Percentiles rank a stretch among this genome's conserved stretches.
Evolutionary conservation across 2,888 invertebrate genomes (phyloP).

Genomic region (Sepiola atlantica): DNA sequence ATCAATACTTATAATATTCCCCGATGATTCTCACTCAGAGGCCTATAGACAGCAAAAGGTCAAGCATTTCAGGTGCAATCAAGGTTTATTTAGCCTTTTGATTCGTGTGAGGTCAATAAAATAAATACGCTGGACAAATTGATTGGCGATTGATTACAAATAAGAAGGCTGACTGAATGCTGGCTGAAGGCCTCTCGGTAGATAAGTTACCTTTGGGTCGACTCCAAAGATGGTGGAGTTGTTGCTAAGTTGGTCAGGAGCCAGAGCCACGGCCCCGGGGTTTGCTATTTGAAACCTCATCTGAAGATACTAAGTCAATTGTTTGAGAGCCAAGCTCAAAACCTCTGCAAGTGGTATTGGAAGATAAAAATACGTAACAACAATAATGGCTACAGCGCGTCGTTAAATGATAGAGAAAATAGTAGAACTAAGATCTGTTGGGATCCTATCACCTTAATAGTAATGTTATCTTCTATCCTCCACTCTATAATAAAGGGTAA

Average conservation of each 20-base stretch:
- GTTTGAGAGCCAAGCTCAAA: not conserved
- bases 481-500: too few relatives aligned
- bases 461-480: too few relatives aligned
- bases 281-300: constrained; percentile 32
- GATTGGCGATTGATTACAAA: constrained; percentile 16
- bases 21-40: not conserved
- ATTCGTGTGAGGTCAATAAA: constrained; percentile 1
- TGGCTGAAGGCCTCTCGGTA: not conserved
- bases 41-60: not conserved
- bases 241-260: constrained; percentile 7
- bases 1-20: not conserved
- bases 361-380: constrained; percentile 32
- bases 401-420: not conserved
- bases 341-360: not conserved
- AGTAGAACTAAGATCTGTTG: not conserved
- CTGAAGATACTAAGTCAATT: not conserved
- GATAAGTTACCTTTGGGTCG: constrained; percentile 21
- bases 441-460: too few relatives aligned
- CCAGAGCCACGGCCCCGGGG: not conserved
- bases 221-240: not conserved
- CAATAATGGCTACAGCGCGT: not conserved
- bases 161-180: not conserved
- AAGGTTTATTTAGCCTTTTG: constrained; percentile 32
- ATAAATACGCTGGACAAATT: not conserved
- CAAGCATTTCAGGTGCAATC: not conserved